Base-by-base conservation (phyloP, 2,113 vertebrate genomes). In the Arenaria interpres region DNA sequence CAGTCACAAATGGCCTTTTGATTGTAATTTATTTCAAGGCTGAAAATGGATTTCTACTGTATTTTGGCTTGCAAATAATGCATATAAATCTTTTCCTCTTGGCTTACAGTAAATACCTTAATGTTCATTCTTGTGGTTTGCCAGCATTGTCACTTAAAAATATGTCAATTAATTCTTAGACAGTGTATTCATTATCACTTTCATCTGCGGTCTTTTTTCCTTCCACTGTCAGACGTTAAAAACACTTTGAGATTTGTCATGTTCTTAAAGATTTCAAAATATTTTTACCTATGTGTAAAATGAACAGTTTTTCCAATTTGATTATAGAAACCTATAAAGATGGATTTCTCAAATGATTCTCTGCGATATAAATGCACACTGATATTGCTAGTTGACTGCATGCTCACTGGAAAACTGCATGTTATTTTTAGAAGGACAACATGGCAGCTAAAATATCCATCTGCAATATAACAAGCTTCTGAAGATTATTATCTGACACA, bases 361-460 rank as follows among this genome's bases (percentile, higher is more conserved):
- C 85, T 95, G 76, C 14, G 48, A 89, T 90, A 96, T 73, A 90
- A 91, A 85, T 60, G 89, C 68, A 89, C 66, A 89, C 53, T 91
- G 72, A 94, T 91, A 94, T 78, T 89, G 93, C 90, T 95, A 89
- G 87, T 84, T 90, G 86, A 93, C 93, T 96, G 95, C 78, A 92
- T 85, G 92, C 96, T 93, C 93, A 96, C 78, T 92, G 90, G 77
- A 84, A 96, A 84, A 75, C 63, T 79, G 91, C 87, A 97, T 95
- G 93, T 89, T 97, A 97, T 96, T 97, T 98, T 98, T 98, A 97
- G 98, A 97, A 97, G 89, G 95, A 96, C 97, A 97, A 97, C 92
- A 85, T 97, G 94, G 96, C 94, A 97, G 93, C 93, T 97, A 96
- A 97, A 97, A 88, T 97, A 92, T 98, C 94, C 93, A 97, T 97